Evolutionary conservation across 2,797 vertebrate genomes (phyloP).

Genomic region (Peromyscus nudipes): DNA sequence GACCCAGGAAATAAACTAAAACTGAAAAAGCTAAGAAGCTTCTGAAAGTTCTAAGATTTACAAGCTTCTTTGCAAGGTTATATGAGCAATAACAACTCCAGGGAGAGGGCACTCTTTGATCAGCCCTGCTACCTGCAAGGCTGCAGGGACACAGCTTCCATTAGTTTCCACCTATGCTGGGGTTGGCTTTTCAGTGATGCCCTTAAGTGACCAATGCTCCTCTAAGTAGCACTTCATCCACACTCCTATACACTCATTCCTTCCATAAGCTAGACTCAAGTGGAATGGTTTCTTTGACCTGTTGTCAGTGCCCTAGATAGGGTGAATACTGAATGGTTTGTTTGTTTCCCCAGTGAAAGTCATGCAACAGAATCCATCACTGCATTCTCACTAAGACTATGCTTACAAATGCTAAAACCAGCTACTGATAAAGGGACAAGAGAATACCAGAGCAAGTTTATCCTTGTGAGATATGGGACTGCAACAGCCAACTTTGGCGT

Average conservation of each 20-base stretch:
- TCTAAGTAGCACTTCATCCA: neutral
- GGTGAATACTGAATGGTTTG: neutral
- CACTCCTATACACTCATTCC: neutral
- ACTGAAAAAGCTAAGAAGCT: neutral
- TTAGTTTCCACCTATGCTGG: neutral
- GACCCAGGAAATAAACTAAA: neutral
- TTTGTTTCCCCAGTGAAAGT: neutral
- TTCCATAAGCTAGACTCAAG: neutral
- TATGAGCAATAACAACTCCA: neutral
- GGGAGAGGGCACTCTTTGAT: neutral
- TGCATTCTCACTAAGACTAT: neutral
- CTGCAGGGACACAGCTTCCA: neutral
- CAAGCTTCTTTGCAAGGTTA: neutral
- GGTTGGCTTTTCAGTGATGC: neutral
- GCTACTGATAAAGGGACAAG: slow-evolving; percentile 12
- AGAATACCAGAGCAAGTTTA: slow-evolving; percentile 26
- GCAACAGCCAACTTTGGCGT: neutral
- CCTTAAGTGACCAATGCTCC: neutral
- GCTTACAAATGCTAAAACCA: slow-evolving; percentile 4
- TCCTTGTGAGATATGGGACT: slow-evolving; percentile 25
- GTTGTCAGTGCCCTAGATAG: neutral
- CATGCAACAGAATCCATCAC: neutral
- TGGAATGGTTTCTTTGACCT: neutral
- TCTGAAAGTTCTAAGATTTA: neutral
- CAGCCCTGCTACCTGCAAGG: neutral